Percentiles rank a stretch among this genome's conserved stretches.
phyloP scores from a whole-genome alignment of 2,113 vertebrate genomes.

The Oreochromis tanganicae region DNA sequence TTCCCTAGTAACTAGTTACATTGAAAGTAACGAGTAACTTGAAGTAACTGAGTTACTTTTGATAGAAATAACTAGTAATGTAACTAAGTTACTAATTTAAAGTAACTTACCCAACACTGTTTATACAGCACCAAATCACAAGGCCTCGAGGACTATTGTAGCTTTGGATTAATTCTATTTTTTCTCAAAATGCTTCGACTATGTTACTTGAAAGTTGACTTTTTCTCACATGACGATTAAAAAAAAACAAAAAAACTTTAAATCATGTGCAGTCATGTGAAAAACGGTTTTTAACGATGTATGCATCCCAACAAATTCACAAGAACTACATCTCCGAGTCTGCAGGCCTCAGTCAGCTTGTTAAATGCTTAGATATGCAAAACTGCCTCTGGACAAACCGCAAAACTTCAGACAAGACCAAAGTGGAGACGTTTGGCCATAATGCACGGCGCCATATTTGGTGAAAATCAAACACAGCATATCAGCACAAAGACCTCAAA shows the following conservation, averaged over 20 bases:
- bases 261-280: not conserved
- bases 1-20: not conserved
- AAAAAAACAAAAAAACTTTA: fast-evolving
- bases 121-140: not conserved
- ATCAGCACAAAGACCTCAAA: not conserved
- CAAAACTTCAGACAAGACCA: not conserved
- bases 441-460: not conserved
- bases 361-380: not conserved
- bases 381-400: not conserved
- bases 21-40: not conserved
- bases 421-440: not conserved
- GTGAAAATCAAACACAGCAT: not conserved
- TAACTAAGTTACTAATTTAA: not conserved
- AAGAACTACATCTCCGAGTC: not conserved
- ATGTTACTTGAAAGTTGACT: not conserved
- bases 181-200: not conserved
- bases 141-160: not conserved
- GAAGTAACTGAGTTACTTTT: not conserved
- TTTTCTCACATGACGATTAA: not conserved
- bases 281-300: fast-evolving
- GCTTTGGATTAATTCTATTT: not conserved
- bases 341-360: too few relatives aligned
- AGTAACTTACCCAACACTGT: not conserved
- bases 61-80: not conserved
- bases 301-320: not conserved